Percentiles rank a stretch among this genome's conserved stretches.
Evolutionary conservation across 2,113 vertebrate genomes (phyloP).

Genomic region (Colius striatus): DNA sequence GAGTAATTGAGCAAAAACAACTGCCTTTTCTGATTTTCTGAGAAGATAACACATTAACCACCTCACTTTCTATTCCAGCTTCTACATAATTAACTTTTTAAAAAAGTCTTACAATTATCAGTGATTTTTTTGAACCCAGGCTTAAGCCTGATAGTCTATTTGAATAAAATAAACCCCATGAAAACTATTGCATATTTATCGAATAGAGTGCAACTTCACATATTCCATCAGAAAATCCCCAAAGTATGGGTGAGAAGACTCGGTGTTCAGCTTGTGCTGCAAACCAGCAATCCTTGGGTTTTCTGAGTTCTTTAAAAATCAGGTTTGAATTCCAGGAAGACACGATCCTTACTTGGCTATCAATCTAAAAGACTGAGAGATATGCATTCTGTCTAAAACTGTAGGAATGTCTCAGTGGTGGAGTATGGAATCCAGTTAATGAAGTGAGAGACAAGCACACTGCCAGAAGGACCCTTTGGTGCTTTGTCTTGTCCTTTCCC

Average conservation of each 20-base stretch:
- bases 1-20: not conserved
- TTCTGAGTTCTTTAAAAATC: constrained; percentile 2
- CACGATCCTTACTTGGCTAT: not conserved
- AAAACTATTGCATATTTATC: not conserved
- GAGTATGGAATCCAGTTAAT: not conserved
- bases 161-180: not conserved
- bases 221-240: constrained; percentile 5
- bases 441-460: not conserved
- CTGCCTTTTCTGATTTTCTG: not conserved
- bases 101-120: not conserved
- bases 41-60: not conserved
- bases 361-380: constrained; percentile 2
- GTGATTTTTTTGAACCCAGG: not conserved
- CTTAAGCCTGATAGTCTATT: not conserved
- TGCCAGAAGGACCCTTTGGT: not conserved
- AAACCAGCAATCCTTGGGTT: not conserved
- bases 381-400: not conserved
- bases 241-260: not conserved
- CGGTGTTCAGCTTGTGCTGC: not conserved
- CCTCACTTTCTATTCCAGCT: not conserved
- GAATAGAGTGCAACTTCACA: not conserved
- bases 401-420: not conserved
- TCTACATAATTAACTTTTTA: not conserved
- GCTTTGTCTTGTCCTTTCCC: not conserved
- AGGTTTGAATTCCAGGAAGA: constrained; percentile 1